These are phyloP conservation scores for Dryomyza anilis DNA, from an alignment of 2,888 invertebrate species.

Conservation along the genomic window DNA sequence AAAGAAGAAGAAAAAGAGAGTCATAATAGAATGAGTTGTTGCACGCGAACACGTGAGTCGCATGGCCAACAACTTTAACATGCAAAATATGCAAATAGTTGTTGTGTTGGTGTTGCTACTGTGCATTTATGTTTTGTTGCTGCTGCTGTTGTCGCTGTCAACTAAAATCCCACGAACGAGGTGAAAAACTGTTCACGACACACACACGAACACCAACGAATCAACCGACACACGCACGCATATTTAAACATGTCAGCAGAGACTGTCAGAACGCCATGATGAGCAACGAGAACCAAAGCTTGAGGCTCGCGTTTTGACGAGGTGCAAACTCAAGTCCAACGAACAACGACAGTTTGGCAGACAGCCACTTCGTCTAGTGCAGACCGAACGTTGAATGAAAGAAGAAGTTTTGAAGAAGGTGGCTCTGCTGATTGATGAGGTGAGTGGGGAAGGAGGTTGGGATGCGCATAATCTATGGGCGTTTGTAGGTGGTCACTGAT, in stretches of 20 bases:
- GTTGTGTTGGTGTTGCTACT: not conserved
- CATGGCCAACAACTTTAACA: not conserved
- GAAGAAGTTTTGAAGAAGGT: too few relatives aligned
- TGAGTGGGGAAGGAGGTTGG: too few relatives aligned
- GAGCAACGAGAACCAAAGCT: not conserved
- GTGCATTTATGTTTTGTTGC: not conserved
- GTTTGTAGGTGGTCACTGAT: too few relatives aligned
- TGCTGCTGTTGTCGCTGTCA: not conserved
- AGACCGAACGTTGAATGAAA: too few relatives aligned
- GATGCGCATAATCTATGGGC: too few relatives aligned
- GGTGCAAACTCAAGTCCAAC: too few relatives aligned
- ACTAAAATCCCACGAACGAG: conserved; percentile 8
- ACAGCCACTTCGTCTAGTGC: too few relatives aligned
- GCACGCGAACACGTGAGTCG: not conserved
- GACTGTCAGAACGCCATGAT: not conserved
- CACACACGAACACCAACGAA: too few relatives aligned
- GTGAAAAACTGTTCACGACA: conserved; percentile 12
- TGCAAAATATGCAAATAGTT: conserved; percentile 11
- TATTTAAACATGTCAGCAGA: not conserved
- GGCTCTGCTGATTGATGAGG: too few relatives aligned
- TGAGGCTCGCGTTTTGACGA: not conserved
- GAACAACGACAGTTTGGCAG: too few relatives aligned
- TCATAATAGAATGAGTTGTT: not conserved
- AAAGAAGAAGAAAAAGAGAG: not conserved
- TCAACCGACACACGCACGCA: too few relatives aligned